Percentiles rank a stretch among this genome's conserved stretches.
Conservation (phyloP, 1,140 invertebrate genomes). For the Aplysia californica region DNA sequence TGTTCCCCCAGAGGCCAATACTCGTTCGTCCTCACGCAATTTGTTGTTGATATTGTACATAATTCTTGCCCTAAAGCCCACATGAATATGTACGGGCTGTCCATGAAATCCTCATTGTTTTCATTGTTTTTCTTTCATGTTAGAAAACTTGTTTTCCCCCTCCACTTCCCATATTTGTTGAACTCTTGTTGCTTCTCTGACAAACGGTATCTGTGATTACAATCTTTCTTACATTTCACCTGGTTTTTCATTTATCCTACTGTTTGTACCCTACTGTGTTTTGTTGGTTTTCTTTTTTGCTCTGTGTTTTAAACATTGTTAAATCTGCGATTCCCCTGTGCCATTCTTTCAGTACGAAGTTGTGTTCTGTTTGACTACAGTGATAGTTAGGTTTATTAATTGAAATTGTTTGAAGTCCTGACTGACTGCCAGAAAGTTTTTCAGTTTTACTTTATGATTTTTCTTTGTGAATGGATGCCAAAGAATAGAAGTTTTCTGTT, state of each 20-base stretch:
- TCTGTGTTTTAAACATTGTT: not conserved
- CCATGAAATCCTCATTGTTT: not conserved
- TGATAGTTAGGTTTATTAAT: not conserved
- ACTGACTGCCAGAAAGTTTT: not conserved
- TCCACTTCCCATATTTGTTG: not conserved
- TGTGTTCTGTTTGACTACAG: not conserved
- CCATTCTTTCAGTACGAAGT: not conserved
- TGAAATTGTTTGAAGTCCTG: not conserved
- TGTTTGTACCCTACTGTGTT: not conserved
- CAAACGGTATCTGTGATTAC: constrained; percentile 24
- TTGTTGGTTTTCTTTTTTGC: not conserved
- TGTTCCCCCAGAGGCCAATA: not conserved
- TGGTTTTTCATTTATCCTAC: too few species aligned
- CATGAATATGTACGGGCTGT: not conserved
- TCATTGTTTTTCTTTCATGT: not conserved
- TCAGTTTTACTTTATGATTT: not conserved
- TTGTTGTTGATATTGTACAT: constrained; percentile 1
- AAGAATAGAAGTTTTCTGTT: too few species aligned
- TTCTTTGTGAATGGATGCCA: not conserved
- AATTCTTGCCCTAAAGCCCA: not conserved
- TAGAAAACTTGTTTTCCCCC: not conserved
- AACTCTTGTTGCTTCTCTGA: constrained; percentile 17
- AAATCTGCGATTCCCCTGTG: not conserved
- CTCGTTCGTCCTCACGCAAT: not conserved
- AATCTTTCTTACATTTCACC: constrained; percentile 1